phyloP scores from a whole-genome alignment of 2,888 invertebrate genomes.

The Aplocera efformata region DNA sequence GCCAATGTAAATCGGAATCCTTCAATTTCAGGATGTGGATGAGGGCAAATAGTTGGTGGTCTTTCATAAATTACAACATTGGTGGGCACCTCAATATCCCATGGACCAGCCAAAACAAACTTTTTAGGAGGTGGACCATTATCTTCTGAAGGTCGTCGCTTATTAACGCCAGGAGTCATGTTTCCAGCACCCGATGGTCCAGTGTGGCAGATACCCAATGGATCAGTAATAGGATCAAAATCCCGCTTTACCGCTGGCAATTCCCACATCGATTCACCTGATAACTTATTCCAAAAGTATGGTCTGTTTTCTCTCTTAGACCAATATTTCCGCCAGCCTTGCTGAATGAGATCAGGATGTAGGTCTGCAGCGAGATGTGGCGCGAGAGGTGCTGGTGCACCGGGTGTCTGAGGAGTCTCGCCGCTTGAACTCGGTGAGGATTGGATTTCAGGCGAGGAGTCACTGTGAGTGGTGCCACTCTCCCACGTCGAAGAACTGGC shows the following conservation, averaged over 20 bases:
- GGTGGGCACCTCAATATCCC: constrained; percentile 96
- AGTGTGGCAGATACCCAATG: constrained; percentile 88
- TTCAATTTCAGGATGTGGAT: constrained; percentile 97
- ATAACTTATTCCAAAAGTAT: constrained; percentile 97
- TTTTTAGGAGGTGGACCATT: constrained; percentile 90
- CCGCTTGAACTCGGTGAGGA: constrained; percentile 68
- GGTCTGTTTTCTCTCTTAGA: constrained; percentile 96
- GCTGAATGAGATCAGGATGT: constrained; percentile 82
- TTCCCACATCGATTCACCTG: constrained; percentile 98
- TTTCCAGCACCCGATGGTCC: constrained; percentile 66
- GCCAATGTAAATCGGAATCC: constrained; percentile 90
- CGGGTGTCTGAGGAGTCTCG: constrained; percentile 80
- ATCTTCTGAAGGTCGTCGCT: constrained; percentile 90
- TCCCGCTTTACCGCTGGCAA: constrained; percentile 91
- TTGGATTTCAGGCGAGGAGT: constrained; percentile 69
- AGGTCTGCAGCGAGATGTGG: constrained; percentile 70
- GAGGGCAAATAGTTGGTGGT: constrained; percentile 90
- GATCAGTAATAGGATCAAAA: constrained; percentile 96
- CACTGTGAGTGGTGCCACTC: constrained; percentile 57
- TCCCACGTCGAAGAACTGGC: constrained; percentile 75
- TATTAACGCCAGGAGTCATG: constrained; percentile 81
- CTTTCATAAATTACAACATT: constrained; percentile 95
- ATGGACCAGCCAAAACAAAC: constrained; percentile 93
- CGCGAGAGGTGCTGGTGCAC: constrained; percentile 77
- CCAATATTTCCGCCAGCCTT: constrained; percentile 98